phyloP scores from a whole-genome alignment of 2,888 invertebrate species.

The Pherbina coryleti region DNA sequence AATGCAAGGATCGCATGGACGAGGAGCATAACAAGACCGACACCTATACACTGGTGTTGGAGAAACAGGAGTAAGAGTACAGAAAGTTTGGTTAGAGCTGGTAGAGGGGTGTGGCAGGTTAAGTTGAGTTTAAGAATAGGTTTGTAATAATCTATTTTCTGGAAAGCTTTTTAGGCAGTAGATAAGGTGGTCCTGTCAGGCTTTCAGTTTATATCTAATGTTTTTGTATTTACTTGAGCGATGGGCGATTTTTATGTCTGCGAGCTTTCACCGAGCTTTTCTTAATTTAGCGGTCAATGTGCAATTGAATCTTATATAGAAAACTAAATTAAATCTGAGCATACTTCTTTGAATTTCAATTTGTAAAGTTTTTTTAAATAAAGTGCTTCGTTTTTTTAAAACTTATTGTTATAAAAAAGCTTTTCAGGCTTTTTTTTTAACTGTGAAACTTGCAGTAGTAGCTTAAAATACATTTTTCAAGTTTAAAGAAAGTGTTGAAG shows the following conservation, averaged over 20 bases:
- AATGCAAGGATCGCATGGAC: constrained; percentile 67
- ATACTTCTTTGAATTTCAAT: neutral
- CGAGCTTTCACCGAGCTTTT: neutral
- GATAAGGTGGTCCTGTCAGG: too few relatives aligned
- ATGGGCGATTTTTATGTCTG: neutral
- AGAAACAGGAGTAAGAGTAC: constrained; percentile 58
- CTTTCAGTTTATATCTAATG: neutral
- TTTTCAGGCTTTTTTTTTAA: too few relatives aligned
- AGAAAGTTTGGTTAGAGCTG: neutral
- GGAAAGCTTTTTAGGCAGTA: too few relatives aligned
- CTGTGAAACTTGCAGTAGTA: too few relatives aligned
- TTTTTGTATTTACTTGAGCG: neutral
- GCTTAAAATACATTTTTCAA: too few relatives aligned
- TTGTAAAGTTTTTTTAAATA: neutral
- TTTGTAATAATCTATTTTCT: too few relatives aligned
- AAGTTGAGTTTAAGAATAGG: too few relatives aligned
- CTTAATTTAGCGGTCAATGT: neutral
- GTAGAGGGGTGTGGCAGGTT: neutral
- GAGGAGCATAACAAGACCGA: constrained; percentile 55
- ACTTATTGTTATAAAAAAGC: too few relatives aligned
- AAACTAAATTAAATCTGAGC: too few relatives aligned
- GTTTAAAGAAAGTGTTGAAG: too few relatives aligned
- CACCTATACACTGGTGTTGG: constrained; percentile 59
- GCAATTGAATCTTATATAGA: neutral
- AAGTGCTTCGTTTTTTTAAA: neutral